Percentiles rank a stretch among this genome's conserved stretches.
phyloP scores from a whole-genome alignment of 2,888 invertebrate genomes.

The Carpatolechia fugitivella region DNA sequence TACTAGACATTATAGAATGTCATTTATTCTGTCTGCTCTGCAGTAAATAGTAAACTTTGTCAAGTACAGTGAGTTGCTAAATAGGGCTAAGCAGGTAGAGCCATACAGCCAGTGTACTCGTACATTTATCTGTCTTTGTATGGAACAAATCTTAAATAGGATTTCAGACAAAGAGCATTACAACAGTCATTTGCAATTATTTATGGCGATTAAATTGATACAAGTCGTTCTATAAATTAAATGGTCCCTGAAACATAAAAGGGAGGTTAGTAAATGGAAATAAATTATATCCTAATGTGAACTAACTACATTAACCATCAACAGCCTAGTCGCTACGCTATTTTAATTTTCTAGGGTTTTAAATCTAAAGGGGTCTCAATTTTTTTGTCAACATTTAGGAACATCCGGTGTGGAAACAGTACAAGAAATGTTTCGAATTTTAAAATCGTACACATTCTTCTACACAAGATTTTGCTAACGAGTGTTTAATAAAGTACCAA shows the following conservation, averaged over 20 bases:
- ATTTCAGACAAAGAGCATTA: conserved; percentile 12
- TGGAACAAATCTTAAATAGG: conserved; percentile 12
- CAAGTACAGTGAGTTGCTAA: conserved; percentile 23
- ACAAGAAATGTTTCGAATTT: too few relatives aligned
- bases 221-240: background rate
- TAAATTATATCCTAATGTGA: background rate
- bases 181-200: conserved; percentile 8
- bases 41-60: conserved; percentile 6
- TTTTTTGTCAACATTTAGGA: too few relatives aligned
- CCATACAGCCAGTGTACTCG: background rate
- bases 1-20: conserved; percentile 5
- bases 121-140: conserved; percentile 14
- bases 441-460: too few relatives aligned
- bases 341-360: too few relatives aligned
- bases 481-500: too few relatives aligned
- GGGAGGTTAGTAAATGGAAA: background rate
- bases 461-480: too few relatives aligned
- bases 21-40: conserved; percentile 6
- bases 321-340: too few relatives aligned
- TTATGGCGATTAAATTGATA: conserved; percentile 13
- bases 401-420: too few relatives aligned
- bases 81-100: conserved; percentile 35
- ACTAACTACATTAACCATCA: too few relatives aligned
- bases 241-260: conserved; percentile 3
- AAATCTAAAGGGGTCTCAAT: too few relatives aligned